Evolutionary conservation across 1,140 invertebrate genomes (phyloP), one percentile per base, ranked within the genome.

Genomic region (Lucilia cuprina): DNA sequence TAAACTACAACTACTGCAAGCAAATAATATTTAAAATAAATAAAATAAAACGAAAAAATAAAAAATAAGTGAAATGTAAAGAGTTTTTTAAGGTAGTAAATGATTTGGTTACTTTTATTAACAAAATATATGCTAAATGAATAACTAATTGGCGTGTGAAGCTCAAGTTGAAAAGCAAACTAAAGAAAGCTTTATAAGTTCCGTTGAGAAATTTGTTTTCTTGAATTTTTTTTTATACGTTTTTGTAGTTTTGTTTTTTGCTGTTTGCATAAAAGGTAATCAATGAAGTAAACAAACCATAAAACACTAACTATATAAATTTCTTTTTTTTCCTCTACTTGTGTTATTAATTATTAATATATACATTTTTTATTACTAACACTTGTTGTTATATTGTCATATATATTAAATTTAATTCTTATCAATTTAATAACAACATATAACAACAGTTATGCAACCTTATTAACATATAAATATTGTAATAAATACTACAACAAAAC

Each of bases 91-190:
- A 41, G 75, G 35, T 78, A n/a, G 35, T 78, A 35, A 30, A 30
- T 30, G 25, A 41, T 9, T 41, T 47, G 4, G 30, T 34, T 75
- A 60, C 13, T 70, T 70, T 17, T 78, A 35, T 78, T 78, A 78
- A 35, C 34, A 41, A 78, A 78, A 78, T 47, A 13, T 78, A 78
- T 78, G 75, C 75, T 78, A 78, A 78, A 78, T 78, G 75, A 78
- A 78, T 78, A 78, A 78, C 75, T 78, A 78, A 78, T 78, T 78
- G 75, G 35, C 75, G 75, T 78, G 75, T 78, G 75, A 75, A 75
- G 50, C 13, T 49, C 13, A 55, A 55, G 50, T 14, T 55, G 17
- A 55, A 55, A 55, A 55, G 50, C 12, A 55, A 55, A 55, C 5
- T 14, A 70, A 70, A 70, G 65, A 70, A 70, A 70, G 19, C 65